Conservation (phyloP, 2,888 invertebrate genomes). For the Chrysolina americana region DNA sequence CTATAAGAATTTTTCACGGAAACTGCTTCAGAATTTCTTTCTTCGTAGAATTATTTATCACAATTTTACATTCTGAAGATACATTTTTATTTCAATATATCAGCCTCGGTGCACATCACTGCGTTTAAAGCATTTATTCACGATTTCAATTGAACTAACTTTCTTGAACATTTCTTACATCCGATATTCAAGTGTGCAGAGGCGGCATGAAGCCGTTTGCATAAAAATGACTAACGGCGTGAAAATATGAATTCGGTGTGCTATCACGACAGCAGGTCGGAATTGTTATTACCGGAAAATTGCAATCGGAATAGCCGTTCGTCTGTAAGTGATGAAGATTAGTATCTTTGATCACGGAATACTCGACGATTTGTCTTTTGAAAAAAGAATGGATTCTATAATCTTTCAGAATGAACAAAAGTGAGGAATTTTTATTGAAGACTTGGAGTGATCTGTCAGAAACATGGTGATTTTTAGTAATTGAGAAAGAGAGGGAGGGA, state of each 20-base stretch:
- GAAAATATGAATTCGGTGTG: constrained; percentile 26
- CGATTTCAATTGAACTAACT: constrained; percentile 23
- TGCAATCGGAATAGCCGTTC: constrained; percentile 10
- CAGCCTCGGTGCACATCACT: constrained; percentile 6
- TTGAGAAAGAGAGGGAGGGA: too few species aligned
- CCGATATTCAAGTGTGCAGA: constrained; percentile 31
- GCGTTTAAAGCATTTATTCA: constrained; percentile 12
- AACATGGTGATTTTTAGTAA: too few species aligned
- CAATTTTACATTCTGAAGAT: not conserved
- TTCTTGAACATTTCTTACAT: constrained; percentile 22
- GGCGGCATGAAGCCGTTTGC: constrained; percentile 37
- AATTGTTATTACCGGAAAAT: constrained; percentile 25
- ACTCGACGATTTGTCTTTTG: not conserved
- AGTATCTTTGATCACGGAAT: not conserved
- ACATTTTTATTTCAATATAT: constrained; percentile 6
- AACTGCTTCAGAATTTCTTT: not conserved
- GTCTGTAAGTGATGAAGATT: not conserved
- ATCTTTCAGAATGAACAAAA: too few species aligned
- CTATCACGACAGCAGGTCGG: constrained; percentile 15
- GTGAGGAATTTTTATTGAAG: too few species aligned
- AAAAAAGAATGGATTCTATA: too few species aligned
- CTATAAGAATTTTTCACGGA: not conserved
- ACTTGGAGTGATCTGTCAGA: too few species aligned
- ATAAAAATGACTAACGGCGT: constrained; percentile 40
- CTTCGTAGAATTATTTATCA: not conserved